Percentiles rank a stretch among this genome's conserved stretches.
Evolutionary conservation across 2,888 invertebrate genomes (phyloP).

Genomic region (Electrophaes corylata): DNA sequence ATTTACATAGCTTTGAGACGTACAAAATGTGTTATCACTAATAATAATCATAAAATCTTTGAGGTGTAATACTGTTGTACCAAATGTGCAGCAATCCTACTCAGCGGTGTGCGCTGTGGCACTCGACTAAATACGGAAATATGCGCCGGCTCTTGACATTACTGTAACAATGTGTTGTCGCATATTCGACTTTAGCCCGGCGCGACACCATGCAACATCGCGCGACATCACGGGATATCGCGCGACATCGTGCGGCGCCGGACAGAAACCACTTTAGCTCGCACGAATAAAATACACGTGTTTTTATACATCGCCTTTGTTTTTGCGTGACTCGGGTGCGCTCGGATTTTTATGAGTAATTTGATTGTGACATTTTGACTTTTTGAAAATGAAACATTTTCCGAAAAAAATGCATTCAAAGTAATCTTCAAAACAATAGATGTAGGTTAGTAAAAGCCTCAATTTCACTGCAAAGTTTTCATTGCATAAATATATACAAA

Average conservation of each 20-base stretch:
- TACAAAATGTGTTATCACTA: too few species aligned
- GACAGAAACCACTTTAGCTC: conserved; percentile 27
- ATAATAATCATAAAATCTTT: too few species aligned
- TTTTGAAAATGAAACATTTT: conserved; percentile 9
- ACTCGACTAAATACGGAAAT: conserved; percentile 44
- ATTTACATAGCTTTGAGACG: too few species aligned
- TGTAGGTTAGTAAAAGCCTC: neutral
- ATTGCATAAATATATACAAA: too few species aligned
- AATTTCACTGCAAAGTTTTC: too few species aligned
- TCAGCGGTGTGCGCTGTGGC: conserved; percentile 26
- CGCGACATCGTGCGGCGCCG: neutral
- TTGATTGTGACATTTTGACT: conserved; percentile 22
- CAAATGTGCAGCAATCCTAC: conserved; percentile 4
- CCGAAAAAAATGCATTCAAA: neutral
- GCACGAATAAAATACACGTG: conserved; percentile 23
- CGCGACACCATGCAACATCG: neutral
- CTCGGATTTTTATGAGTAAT: conserved; percentile 25
- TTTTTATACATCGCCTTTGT: conserved; percentile 31
- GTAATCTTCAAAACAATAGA: neutral
- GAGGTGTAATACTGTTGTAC: too few species aligned
- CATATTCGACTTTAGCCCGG: conserved; percentile 18
- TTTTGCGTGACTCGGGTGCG: neutral
- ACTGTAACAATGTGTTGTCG: conserved; percentile 35
- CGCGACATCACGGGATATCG: neutral
- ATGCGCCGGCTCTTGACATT: conserved; percentile 35